A percentile compares a stretch with the other conserved stretches of the same genome.
Evolutionary conservation across 1,140 invertebrate genomes (phyloP).

Genomic region (Cephus cinctus): DNA sequence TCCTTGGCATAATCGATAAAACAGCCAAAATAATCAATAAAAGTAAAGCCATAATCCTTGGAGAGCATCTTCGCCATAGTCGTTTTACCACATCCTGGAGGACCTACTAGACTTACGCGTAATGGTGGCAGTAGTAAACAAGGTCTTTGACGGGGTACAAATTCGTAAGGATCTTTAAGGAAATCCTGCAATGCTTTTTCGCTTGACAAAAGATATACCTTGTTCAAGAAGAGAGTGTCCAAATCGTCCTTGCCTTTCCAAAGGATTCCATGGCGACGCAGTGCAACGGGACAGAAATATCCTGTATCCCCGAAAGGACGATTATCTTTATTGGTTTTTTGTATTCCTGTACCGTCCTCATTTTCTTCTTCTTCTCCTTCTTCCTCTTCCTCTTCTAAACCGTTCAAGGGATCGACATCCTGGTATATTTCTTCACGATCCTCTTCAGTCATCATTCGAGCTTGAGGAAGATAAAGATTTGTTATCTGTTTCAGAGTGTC

Average conservation of each 20-base stretch:
- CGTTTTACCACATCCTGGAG: slow-evolving; percentile 56
- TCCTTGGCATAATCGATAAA: slow-evolving; percentile 26
- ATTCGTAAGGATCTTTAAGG: slow-evolving; percentile 44
- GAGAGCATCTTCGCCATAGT: slow-evolving; percentile 51
- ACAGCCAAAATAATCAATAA: slow-evolving; percentile 51
- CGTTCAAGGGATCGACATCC: no score
- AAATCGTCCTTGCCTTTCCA: slow-evolving; percentile 61
- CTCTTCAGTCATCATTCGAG: slow-evolving; percentile 26
- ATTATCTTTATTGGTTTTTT: slow-evolving; percentile 32
- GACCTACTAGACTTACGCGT: slow-evolving; percentile 58
- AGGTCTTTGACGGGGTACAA: slow-evolving; percentile 47
- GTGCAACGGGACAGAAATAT: slow-evolving; percentile 59
- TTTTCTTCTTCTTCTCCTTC: slow-evolving; percentile 34
- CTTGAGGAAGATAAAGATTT: slow-evolving; percentile 24
- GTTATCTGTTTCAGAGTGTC: slow-evolving; percentile 29
- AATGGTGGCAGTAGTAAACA: slow-evolving; percentile 48
- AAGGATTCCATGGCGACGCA: slow-evolving; percentile 52
- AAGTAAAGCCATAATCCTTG: slow-evolving; percentile 55
- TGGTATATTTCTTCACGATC: slow-evolving; percentile 26
- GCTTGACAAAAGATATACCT: slow-evolving; percentile 53
- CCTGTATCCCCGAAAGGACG: slow-evolving; percentile 56
- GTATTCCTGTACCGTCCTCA: slow-evolving; percentile 23
- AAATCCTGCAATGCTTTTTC: slow-evolving; percentile 52
- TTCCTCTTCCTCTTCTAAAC: slow-evolving; percentile 21
- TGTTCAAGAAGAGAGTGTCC: slow-evolving; percentile 52